These are phyloP conservation scores for Naja naja DNA, from an alignment of 2,113 vertebrate genomes.

Conservation along the genomic window DNA sequence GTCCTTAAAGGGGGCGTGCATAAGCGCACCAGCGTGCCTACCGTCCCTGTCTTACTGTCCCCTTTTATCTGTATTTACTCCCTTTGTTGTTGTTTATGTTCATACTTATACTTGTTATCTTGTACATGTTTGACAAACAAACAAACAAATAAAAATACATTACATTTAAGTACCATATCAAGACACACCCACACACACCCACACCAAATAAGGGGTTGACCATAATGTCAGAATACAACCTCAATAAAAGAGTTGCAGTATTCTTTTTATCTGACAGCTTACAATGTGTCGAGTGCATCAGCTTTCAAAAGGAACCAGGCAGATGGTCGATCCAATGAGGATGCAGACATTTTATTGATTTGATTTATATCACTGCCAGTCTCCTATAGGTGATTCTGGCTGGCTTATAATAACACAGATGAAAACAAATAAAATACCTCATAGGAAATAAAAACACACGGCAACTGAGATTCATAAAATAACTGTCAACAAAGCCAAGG, in stretches of 20 bases:
- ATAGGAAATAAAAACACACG: neutral
- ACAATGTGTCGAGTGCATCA: neutral
- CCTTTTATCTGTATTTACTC: too few species aligned
- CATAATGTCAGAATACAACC: neutral
- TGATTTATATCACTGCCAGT: neutral
- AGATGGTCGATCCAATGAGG: neutral
- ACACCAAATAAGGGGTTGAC: neutral
- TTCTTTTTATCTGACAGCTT: neutral
- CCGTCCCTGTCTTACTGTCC: too few species aligned
- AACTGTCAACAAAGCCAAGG: neutral
- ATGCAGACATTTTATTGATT: neutral
- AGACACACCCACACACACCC: neutral
- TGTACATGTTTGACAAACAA: too few species aligned
- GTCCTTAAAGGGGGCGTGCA: too few species aligned
- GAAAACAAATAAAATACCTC: neutral
- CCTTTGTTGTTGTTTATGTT: too few species aligned
- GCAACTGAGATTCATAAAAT: neutral
- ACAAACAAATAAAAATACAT: neutral
- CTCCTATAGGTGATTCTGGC: neutral
- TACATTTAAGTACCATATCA: neutral
- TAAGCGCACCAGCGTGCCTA: too few species aligned
- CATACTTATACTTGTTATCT: too few species aligned
- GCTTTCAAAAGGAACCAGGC: neutral
- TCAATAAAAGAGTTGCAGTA: neutral
- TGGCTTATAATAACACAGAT: neutral